These are phyloP conservation scores for Nasonia oneida DNA, from an alignment of 2,888 invertebrate species.

Conservation along the genomic window DNA sequence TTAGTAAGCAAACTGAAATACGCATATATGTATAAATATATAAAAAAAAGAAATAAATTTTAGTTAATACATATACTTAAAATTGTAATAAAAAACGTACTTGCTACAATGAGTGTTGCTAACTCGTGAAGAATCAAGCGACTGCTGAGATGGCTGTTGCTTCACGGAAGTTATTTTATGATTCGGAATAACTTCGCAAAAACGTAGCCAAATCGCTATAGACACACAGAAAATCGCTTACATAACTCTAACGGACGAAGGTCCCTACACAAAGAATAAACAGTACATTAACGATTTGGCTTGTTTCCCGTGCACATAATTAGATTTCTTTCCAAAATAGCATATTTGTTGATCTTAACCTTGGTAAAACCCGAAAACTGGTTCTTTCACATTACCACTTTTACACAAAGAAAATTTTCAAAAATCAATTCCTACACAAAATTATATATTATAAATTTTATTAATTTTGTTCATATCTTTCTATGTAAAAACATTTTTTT, in stretches of 20 bases:
- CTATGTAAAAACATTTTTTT: constrained; percentile 65
- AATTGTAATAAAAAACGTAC: not conserved
- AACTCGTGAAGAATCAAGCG: constrained; percentile 3
- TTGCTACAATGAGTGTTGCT: constrained; percentile 10
- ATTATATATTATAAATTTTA: not conserved
- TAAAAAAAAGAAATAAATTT: not conserved
- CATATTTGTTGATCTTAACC: constrained; percentile 69
- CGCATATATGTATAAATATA: not conserved
- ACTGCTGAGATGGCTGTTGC: constrained; percentile 44
- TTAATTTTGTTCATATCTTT: not conserved
- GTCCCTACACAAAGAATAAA: constrained; percentile 68
- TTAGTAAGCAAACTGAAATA: not conserved
- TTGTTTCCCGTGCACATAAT: constrained; percentile 74
- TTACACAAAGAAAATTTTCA: not conserved
- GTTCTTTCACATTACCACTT: not conserved
- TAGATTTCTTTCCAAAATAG: constrained; percentile 70
- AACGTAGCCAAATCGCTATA: constrained; percentile 51
- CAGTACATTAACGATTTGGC: constrained; percentile 74
- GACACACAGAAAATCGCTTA: constrained; percentile 56
- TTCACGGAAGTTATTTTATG: constrained; percentile 50
- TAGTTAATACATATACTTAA: not conserved
- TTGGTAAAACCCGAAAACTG: constrained; percentile 64
- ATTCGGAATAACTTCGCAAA: constrained; percentile 39
- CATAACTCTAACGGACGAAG: constrained; percentile 67
- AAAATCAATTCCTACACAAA: no score